Conservation (phyloP, 1,140 invertebrate species). For the Drosophila pallidifrons region DNA sequence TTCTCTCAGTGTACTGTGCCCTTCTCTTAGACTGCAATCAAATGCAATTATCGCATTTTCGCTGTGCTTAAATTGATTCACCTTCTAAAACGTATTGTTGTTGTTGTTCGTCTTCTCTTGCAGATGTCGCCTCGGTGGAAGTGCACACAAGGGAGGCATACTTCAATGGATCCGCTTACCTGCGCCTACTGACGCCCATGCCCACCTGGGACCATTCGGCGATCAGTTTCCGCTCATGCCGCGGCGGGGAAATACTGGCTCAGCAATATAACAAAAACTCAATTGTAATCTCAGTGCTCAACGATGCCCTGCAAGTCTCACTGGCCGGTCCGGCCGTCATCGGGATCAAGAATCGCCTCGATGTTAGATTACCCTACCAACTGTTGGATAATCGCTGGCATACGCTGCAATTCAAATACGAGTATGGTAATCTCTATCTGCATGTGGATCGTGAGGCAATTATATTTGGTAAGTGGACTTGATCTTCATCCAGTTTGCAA, state of each 20-base stretch:
- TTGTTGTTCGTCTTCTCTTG: slow-evolving; percentile 36
- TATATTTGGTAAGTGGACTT: slow-evolving; percentile 76
- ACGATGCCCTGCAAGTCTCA: slow-evolving; percentile 89
- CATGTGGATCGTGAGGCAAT: slow-evolving; percentile 79
- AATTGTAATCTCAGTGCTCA: slow-evolving; percentile 88
- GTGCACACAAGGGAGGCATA: slow-evolving; percentile 89
- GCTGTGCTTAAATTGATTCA: slow-evolving; percentile 41
- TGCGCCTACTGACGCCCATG: slow-evolving; percentile 89
- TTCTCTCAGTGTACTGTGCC: slow-evolving; percentile 3
- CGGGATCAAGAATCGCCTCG: slow-evolving; percentile 86
- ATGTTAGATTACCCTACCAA: slow-evolving; percentile 88
- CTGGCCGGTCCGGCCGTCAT: slow-evolving; percentile 87
- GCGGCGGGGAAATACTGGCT: slow-evolving; percentile 90
- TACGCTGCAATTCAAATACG: slow-evolving; percentile 85
- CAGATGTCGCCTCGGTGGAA: slow-evolving; percentile 82
- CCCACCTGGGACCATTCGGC: slow-evolving; percentile 91
- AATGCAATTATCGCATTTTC: slow-evolving; percentile 75
- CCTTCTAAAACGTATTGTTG: not conserved
- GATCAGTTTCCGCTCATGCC: slow-evolving; percentile 92
- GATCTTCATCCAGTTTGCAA: slow-evolving; percentile 1
- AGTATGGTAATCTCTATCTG: slow-evolving; percentile 89
- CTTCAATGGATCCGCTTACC: slow-evolving; percentile 91
- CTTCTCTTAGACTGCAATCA: slow-evolving; percentile 50
- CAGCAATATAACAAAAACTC: slow-evolving; percentile 89
- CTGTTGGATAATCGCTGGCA: slow-evolving; percentile 93